Evolutionary conservation across 2,113 vertebrate genomes (phyloP).

Genomic region (Otocyon megalotis): DNA sequence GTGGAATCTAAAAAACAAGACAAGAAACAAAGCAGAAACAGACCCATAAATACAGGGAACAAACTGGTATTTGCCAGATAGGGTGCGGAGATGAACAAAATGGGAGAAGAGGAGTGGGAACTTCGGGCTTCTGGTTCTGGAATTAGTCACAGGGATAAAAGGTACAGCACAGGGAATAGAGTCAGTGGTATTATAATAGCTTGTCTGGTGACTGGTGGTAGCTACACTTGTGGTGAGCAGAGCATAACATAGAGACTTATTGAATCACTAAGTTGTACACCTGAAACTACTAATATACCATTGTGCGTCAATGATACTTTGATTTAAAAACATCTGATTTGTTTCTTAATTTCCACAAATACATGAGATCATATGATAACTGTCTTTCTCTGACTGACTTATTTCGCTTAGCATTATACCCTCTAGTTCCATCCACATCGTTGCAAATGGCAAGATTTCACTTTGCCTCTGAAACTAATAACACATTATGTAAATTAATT

Average conservation of each 20-base stretch:
- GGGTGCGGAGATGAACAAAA: background rate
- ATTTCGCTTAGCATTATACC: background rate
- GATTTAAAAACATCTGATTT: background rate
- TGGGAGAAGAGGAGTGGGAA: background rate
- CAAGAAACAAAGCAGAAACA: background rate
- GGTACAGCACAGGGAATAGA: background rate
- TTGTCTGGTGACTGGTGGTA: background rate
- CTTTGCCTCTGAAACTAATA: background rate
- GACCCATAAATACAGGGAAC: background rate
- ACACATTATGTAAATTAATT: background rate
- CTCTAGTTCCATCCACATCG: background rate
- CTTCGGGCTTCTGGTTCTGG: background rate
- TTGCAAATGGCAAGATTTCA: background rate
- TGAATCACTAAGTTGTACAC: background rate
- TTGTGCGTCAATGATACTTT: background rate
- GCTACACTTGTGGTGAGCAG: background rate
- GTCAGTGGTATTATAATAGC: background rate
- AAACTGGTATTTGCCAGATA: background rate
- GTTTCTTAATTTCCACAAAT: background rate
- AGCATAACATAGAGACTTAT: background rate
- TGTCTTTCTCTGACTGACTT: background rate
- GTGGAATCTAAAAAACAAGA: background rate
- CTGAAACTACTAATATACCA: background rate
- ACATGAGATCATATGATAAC: background rate
- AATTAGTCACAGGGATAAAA: background rate